Evolutionary conservation across 2,113 vertebrate genomes (phyloP), one percentile per base, ranked within the genome.

Genomic region (Pan paniscus): DNA sequence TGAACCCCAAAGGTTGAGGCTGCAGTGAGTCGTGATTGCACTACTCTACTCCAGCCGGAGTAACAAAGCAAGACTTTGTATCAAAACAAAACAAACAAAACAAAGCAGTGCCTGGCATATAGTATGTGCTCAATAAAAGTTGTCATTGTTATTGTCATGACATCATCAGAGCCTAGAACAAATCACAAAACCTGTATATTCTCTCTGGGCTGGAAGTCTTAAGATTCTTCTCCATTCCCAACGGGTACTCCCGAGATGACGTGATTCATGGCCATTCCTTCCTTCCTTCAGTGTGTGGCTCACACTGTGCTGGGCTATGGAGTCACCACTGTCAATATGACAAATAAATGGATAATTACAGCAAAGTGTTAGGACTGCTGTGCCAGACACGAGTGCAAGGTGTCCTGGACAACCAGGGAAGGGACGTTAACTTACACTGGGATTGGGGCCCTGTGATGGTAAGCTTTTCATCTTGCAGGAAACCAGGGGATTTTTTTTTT

Each of bases 381-480:
- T 38, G 17, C 20, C 12, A 4, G 46, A 18, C 38, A 17, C 22
- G 38, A 64, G n/a, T 12, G 17, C 43, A 18, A 17, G 27, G 27
- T 30, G 50, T 70, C 46, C 40, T 23, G 13, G 59, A 78, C 27
- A 8, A 40, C 4, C 40, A 4, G 27, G 52, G 80, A 5, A 20
- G 25, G 10, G 55, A 14, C 23, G 11, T 5, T 7, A 2, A 0
- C 35, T n/a, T 6, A 0, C 4, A 59, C 50, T 38, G 32, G 23
- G 1, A 0, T 3, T 10, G 52, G 30, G 72, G n/a, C 55, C 48
- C 43, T n/a, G 1, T 14, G 4, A 6, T 18, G 30, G n/a, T 8
- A 86, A 27, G 3, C 8, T 89, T 61, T 90, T 88, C 27, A 46
- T 90, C 40, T 76, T 70, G 14, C 16, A 35, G 6, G 81, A 76